A percentile compares a stretch with the other conserved stretches of the same genome.
phyloP scores from a whole-genome alignment of 1,140 invertebrate species.

The Rhizoglyphus robini region DNA sequence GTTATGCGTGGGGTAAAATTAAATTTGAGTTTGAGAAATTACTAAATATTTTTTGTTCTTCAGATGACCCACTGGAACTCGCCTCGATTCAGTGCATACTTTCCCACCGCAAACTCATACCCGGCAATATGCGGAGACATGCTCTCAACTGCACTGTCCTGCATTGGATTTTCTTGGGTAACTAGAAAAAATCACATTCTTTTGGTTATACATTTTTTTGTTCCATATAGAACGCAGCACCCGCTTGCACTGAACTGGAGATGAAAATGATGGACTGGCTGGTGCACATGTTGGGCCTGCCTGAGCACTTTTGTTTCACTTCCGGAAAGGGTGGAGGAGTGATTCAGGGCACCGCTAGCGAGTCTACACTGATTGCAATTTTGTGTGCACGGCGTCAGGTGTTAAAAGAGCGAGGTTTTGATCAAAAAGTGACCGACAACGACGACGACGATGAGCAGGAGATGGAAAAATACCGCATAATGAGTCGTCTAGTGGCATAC shows the following conservation, averaged over 20 bases:
- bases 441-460: slow-evolving; percentile 31
- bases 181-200: slow-evolving; percentile 6
- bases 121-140: slow-evolving; percentile 77
- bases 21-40: neutral
- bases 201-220: too few species aligned
- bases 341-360: slow-evolving; percentile 80
- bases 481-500: slow-evolving; percentile 54
- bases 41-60: too few species aligned
- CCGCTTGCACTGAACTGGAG: slow-evolving; percentile 88
- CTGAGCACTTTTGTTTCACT: slow-evolving; percentile 55
- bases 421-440: slow-evolving; percentile 10
- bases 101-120: slow-evolving; percentile 85
- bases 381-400: slow-evolving; percentile 61
- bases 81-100: slow-evolving; percentile 86
- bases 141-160: slow-evolving; percentile 60
- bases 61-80: slow-evolving; percentile 90
- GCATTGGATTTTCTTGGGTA: slow-evolving; percentile 86
- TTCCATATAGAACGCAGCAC: slow-evolving; percentile 61
- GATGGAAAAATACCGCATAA: slow-evolving; percentile 49
- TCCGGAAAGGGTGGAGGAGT: slow-evolving; percentile 56
- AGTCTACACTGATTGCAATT: slow-evolving; percentile 67
- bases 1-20: slow-evolving; percentile 41
- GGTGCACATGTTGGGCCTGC: slow-evolving; percentile 68
- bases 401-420: slow-evolving; percentile 33
- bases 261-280: slow-evolving; percentile 89